Evolutionary conservation across 2,888 invertebrate species (phyloP).

Genomic region (Drosophila greeni): DNA sequence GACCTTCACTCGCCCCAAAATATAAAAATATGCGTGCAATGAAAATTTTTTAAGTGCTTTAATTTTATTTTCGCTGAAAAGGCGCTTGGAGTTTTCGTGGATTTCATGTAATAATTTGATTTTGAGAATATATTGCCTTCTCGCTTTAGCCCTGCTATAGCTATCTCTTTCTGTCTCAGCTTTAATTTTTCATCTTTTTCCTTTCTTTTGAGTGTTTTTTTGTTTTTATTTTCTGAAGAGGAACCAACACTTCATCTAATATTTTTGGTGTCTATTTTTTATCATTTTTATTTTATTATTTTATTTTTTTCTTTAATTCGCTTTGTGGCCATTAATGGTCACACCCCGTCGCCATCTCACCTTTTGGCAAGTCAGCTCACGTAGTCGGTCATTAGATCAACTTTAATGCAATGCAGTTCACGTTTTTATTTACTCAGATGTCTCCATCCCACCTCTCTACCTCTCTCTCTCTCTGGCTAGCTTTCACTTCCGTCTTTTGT

Average conservation of each 20-base stretch:
- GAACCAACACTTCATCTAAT: neutral
- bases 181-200: constrained; percentile 5
- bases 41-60: constrained; percentile 67
- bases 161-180: neutral
- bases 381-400: constrained; percentile 69
- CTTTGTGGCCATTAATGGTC: constrained; percentile 56
- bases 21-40: constrained; percentile 50
- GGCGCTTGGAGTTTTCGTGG: constrained; percentile 1
- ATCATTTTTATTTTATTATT: neutral
- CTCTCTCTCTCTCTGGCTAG: neutral
- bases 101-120: constrained; percentile 53
- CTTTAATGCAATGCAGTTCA: constrained; percentile 64
- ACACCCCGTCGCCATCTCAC: constrained; percentile 14
- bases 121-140: constrained; percentile 40
- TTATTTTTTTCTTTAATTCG: constrained; percentile 45
- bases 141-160: neutral
- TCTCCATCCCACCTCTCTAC: neutral
- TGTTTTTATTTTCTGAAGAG: neutral
- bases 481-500: constrained; percentile 1
- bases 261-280: constrained; percentile 2
- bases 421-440: constrained; percentile 68
- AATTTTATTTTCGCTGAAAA: constrained; percentile 57
- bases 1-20: constrained; percentile 2
- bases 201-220: neutral
- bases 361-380: constrained; percentile 57